Base-by-base conservation (phyloP, 2,888 invertebrate species). In the Xylota sylvarum region DNA sequence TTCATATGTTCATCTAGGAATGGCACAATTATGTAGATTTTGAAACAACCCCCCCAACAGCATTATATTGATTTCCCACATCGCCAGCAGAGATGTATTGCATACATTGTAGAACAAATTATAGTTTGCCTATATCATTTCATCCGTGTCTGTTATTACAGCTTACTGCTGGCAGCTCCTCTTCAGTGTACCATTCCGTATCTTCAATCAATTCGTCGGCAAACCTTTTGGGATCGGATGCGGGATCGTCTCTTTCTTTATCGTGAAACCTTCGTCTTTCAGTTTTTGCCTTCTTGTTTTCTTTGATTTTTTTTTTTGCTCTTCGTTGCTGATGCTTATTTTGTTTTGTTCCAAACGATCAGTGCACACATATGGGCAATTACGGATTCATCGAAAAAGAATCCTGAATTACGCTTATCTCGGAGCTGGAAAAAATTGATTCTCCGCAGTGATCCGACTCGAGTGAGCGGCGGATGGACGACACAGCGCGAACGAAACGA, bases 361-460 rank as follows among this genome's bases (percentile, higher is more conserved):
- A 10, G 58, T 77, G 85, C 81, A 76, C 85, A 81, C 81, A 85
- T 85, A 85, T 81, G 86, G 86, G 82, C 86, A 86, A 86, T 86
- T 86, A 86, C 86, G 86, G 82, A 86, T 86, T 82, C 86, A 86
- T 86, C 82, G 82, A 86, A 86, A 82, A 78, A 78, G 86, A 82
- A 82, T 86, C 86, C 86, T 86, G 86, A 82, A 86, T 86, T 86
- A 86, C 86, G 86, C 86, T 86, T 86, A 86, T 86, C 81, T 82
- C 37, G 62, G 6, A 85, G 81, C 76, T 85, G 81, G 85, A 81
- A 81, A 81, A 85, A 85, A 81, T 81, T 81, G 81, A 81, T 85
- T 85, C 85, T 64, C 72, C 52, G 55, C 76, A 76, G 84, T 85
- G 84, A 85, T 81, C 69, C 77, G 67, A 73, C 27, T 52, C 23